Base-by-base conservation (phyloP, 2,113 vertebrate species). In the Rallus limicola region DNA sequence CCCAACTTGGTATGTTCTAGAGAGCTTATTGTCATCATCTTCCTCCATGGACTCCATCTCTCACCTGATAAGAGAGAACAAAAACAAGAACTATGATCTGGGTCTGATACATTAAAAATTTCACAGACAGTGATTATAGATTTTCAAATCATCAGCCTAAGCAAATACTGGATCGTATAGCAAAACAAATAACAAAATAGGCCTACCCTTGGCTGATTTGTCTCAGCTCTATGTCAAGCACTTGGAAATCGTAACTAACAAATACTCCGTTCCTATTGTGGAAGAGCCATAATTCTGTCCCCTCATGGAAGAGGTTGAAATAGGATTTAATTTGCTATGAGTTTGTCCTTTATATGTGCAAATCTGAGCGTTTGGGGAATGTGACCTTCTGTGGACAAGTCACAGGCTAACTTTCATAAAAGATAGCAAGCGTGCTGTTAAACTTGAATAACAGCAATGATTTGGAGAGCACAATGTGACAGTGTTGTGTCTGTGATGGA, bases 11-110 rank as follows among this genome's bases (percentile, higher is more conserved):
- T 95, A 97, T 94, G 91, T 88, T 95, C 82, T 85, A 92, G 69
- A 71, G 91, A 86, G 76, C 48, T 93, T 82, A 84, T 82, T 96
- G 95, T 96, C 93, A 95, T 96, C 88, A 81, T 93, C 74, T 93
- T 20, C 29, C 79, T 91, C 69, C 36, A 60, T 91, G 55, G 76
- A 87, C 77, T 94, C 84, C 60, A 88, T 95, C 56, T 95, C 76
- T 91, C 8, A 6, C 60, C 87, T 89, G 87, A 93, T 94, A 97
- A 95, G 69, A 74, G 7, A 83, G 65, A 91, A 91, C 13, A 48
- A 94, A 96, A 86, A 71, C 76, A 93, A 91, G 28, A 94, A 25
- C 63, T 89, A 46, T 92, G 89, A 89, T 93, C 76, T 77, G 74
- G 55, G 82, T 25, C 56, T 90, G 58, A 86, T 84, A 97, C 87